These are phyloP conservation scores for Phortica magna DNA, from an alignment of 2,888 invertebrate species.

Conservation along the genomic window DNA sequence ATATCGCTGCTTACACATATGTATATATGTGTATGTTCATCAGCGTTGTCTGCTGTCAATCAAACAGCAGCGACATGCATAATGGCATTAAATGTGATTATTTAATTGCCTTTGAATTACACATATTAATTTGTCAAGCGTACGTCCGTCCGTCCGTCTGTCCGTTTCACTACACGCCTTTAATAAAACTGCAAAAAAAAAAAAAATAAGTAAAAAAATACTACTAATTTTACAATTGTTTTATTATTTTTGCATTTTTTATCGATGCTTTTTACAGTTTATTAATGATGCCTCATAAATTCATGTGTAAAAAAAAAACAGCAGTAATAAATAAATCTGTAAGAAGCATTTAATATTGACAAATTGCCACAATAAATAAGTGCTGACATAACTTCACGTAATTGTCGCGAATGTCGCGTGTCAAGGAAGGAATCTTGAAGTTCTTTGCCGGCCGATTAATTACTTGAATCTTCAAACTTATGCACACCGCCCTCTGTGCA, in stretches of 20 bases:
- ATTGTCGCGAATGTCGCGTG: too few species aligned
- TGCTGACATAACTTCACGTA: too few species aligned
- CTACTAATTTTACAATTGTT: not conserved
- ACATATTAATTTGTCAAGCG: constrained; percentile 14
- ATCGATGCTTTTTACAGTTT: constrained; percentile 19
- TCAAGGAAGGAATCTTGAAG: too few species aligned
- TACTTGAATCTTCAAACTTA: too few species aligned
- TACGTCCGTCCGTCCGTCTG: not conserved
- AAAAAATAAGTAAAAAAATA: not conserved
- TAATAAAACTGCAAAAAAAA: constrained; percentile 32
- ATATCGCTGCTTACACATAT: not conserved
- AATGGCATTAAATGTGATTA: constrained; percentile 27
- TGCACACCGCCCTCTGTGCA: too few species aligned
- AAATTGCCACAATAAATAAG: not conserved
- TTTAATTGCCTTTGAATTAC: constrained; percentile 28
- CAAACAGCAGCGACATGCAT: constrained; percentile 18
- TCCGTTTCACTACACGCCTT: constrained; percentile 37
- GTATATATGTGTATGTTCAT: not conserved
- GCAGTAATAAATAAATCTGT: not conserved
- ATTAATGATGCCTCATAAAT: constrained; percentile 29
- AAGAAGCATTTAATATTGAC: not conserved
- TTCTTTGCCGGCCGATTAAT: too few species aligned
- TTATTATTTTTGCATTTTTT: constrained; percentile 6
- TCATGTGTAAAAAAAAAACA: constrained; percentile 13
- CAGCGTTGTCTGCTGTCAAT: constrained; percentile 5